These are phyloP conservation scores for Acyrthosiphon pisum DNA, from an alignment of 1,140 invertebrate species.

Conservation along the genomic window DNA sequence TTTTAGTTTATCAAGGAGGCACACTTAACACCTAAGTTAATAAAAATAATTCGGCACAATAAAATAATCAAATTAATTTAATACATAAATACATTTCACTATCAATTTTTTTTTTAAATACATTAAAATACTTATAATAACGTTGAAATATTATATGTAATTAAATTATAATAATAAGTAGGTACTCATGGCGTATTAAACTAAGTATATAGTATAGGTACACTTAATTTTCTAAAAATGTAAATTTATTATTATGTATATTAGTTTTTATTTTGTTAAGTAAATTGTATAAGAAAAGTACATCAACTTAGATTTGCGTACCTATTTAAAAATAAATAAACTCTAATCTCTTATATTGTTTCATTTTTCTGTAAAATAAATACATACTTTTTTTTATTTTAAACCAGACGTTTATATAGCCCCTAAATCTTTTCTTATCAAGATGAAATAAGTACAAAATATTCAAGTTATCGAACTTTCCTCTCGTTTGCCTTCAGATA, in stretches of 20 bases:
- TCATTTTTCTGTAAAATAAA: slow-evolving; percentile 12
- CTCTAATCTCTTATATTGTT: slow-evolving; percentile 8
- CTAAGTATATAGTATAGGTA: neutral
- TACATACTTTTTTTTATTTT: neutral
- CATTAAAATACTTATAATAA: neutral
- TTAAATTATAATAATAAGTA: neutral
- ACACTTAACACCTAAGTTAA: neutral
- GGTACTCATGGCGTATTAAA: neutral
- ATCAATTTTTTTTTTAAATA: neutral
- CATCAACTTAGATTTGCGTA: neutral
- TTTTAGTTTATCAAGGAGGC: neutral
- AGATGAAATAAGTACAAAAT: slow-evolving; percentile 6
- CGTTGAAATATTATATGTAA: neutral
- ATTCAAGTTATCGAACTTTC: slow-evolving; percentile 42
- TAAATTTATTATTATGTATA: too few species aligned
- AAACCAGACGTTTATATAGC: neutral
- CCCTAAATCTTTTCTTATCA: slow-evolving; percentile 38
- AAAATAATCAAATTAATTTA: neutral
- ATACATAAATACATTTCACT: too few species aligned
- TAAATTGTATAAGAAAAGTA: neutral
- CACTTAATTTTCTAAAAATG: neutral
- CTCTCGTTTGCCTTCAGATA: slow-evolving; percentile 14
- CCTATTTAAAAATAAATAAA: neutral
- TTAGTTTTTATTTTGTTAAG: too few species aligned
- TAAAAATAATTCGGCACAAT: neutral